Evolutionary conservation across 2,888 invertebrate genomes (phyloP), one percentile per base, ranked within the genome.

Genomic region (Drosophila ezoana): DNA sequence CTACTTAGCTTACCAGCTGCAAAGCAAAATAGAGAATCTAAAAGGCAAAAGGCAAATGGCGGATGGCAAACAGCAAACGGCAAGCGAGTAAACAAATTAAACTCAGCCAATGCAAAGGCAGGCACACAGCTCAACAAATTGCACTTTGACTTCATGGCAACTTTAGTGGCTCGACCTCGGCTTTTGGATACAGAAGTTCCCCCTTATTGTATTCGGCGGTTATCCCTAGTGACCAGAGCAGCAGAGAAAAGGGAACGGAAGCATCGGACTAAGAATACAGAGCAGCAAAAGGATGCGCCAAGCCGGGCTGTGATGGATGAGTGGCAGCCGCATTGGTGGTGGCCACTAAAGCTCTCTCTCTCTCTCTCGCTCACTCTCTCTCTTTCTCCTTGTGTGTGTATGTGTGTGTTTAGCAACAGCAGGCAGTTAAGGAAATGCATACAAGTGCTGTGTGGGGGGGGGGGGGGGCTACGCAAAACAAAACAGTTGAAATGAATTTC

Each of bases 401-500:
- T 43, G 33, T 60, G 47, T 3, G 23, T 4, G 8, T 8, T 8
- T 8, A 8, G 28, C 28, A 28, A 8, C 28, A 28, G 54, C 53
- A 60, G 47, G 54, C n/a, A 45, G 69, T 35, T 38, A 87, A 70
- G 71, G 70, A 87, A 76, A 72, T 72, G 71, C 60, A 79, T 68
- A 59, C 58, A 45, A n/a, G 14, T 8, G 40, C 28, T 8, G 13
- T 28, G 37, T 6, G 28, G 5, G 2, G 48, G 10, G 38, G 33
- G 14, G 20, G 40, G 14, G 41, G 13, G 47, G 49, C 28, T 28
- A 18, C 33, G 43, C 43, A 44, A 37, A 37, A 56, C 61, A 73
- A 72, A 87, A 68, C 69, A 61, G 76, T 67, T 65, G 81, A 85
- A 89, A 89, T 87, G 89, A 81, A 87, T 89, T 87, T 86, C 80